These are phyloP conservation scores for Neosilurus hyrtlii DNA, from an alignment of 2,797 vertebrate species.

Conservation along the genomic window DNA sequence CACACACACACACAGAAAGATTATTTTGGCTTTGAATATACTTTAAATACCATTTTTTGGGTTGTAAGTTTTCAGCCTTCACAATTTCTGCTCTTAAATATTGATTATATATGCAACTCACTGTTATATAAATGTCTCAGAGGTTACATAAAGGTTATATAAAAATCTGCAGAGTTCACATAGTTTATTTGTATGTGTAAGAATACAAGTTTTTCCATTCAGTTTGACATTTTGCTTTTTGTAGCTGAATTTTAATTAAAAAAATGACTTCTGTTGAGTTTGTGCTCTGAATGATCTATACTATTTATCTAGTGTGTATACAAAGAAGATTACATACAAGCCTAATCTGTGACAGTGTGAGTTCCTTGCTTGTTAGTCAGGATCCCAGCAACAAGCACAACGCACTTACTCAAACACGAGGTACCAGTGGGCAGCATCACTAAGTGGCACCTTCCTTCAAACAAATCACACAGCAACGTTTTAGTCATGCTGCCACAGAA, in stretches of 20 bases:
- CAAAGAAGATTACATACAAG: slow-evolving; percentile 23
- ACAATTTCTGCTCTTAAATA: neutral
- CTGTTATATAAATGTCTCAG: neutral
- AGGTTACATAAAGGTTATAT: neutral
- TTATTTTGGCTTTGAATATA: neutral
- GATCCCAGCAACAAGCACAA: slow-evolving; percentile 31
- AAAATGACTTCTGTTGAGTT: neutral
- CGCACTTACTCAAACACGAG: slow-evolving; percentile 13
- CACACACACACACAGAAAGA: neutral
- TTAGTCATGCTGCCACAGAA: neutral
- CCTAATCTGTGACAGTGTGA: neutral
- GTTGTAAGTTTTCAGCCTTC: neutral
- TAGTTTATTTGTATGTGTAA: neutral
- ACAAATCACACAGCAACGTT: neutral
- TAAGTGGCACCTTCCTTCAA: slow-evolving; percentile 17
- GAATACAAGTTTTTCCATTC: neutral
- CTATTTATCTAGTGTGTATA: slow-evolving; percentile 18
- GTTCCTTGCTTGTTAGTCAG: slow-evolving; percentile 19
- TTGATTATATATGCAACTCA: neutral
- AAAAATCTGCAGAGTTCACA: neutral
- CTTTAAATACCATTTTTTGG: neutral
- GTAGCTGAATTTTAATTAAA: neutral
- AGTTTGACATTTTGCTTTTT: neutral
- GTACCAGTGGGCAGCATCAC: slow-evolving; percentile 5
- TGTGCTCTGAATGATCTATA: slow-evolving; percentile 22